Percentiles rank a stretch among this genome's conserved stretches.
Conservation (phyloP, 2,797 vertebrate genomes). For the Pseudochromis fuscus region DNA sequence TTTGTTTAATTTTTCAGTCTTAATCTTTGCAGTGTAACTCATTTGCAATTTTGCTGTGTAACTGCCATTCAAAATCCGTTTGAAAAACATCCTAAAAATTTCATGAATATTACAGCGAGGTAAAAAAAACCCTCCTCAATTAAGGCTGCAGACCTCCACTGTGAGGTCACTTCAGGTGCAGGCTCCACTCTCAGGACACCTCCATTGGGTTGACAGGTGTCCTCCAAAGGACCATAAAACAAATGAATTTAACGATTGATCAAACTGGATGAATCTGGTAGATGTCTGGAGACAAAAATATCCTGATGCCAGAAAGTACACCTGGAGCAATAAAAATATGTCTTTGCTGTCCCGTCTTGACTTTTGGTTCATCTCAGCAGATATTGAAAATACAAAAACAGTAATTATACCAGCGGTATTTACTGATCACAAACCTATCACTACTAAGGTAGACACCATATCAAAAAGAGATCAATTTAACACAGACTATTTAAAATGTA, state of each 20-base stretch:
- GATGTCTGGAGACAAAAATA: slow-evolving; percentile 3
- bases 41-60: too few species aligned
- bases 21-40: too few species aligned
- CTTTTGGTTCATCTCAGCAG: background rate
- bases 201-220: too few species aligned
- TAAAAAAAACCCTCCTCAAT: too few species aligned
- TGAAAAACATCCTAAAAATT: too few species aligned
- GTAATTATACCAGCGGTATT: background rate
- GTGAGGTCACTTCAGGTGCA: too few species aligned
- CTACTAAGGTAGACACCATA: background rate
- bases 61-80: too few species aligned
- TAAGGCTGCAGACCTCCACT: too few species aligned
- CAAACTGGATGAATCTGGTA: background rate
- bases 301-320: background rate
- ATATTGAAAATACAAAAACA: background rate
- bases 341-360: background rate
- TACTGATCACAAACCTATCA: slow-evolving; percentile 2
- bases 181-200: too few species aligned
- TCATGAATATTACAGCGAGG: too few species aligned
- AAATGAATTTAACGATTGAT: background rate
- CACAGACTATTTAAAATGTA: background rate
- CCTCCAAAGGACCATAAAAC: background rate
- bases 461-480: too few species aligned
- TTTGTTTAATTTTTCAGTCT: too few species aligned
- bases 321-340: slow-evolving; percentile 19